These are phyloP conservation scores for Gymnodraco acuticeps DNA, from an alignment of 2,797 vertebrate species.

Conservation along the genomic window DNA sequence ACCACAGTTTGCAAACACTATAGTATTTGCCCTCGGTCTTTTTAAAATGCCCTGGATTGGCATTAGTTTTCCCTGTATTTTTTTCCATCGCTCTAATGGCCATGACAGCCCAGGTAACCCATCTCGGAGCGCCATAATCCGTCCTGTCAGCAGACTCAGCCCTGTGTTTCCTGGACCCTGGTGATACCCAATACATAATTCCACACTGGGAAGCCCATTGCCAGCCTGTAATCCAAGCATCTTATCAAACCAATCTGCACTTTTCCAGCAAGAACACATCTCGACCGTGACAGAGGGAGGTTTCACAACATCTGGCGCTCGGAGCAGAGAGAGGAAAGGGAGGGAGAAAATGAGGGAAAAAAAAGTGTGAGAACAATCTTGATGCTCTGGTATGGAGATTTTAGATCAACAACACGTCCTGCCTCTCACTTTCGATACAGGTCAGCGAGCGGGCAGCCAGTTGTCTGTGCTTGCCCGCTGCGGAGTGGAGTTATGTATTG, in stretches of 20 bases:
- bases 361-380: conserved; percentile 70
- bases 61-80: conserved; percentile 34
- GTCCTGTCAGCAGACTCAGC: conserved; percentile 68
- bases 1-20: conserved; percentile 14
- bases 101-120: conserved; percentile 64
- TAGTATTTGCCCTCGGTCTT: conserved; percentile 17
- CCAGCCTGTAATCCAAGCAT: conserved; percentile 74
- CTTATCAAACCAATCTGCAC: conserved; percentile 81
- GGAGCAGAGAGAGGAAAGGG: conserved; percentile 3
- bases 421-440: conserved; percentile 51
- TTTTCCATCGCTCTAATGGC: conserved; percentile 54
- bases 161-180: conserved; percentile 67
- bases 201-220: conserved; percentile 65
- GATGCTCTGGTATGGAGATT: conserved; percentile 63
- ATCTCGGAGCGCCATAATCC: conserved; percentile 62
- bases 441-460: conserved; percentile 66
- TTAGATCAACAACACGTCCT: conserved; percentile 54
- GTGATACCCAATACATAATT: conserved; percentile 68
- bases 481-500: conserved; percentile 27
- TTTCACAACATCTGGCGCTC: conserved; percentile 77
- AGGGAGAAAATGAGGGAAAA: conserved; percentile 42
- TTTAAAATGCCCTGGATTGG: conserved; percentile 35
- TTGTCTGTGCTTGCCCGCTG: conserved; percentile 57
- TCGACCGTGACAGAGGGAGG: conserved; percentile 70
- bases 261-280: conserved; percentile 72